Conservation (phyloP, 2,888 invertebrate species). For the Auanema freiburgensis region DNA sequence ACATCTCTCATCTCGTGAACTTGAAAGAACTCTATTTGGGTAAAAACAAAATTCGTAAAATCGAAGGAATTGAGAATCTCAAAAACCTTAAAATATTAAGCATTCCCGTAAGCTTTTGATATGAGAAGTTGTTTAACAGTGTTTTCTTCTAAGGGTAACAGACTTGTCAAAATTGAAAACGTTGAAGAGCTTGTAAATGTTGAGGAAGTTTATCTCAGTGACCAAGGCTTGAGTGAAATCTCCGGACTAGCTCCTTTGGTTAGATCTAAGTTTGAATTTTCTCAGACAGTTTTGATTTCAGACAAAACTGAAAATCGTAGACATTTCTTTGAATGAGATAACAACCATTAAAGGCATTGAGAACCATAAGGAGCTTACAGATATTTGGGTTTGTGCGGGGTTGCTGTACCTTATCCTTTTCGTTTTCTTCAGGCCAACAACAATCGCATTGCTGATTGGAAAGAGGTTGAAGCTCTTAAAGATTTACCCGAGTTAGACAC, state of each 20-base stretch:
- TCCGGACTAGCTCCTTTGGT: conserved; percentile 77
- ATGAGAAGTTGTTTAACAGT: no score
- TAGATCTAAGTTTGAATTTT: conserved; percentile 17
- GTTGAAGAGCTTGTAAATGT: conserved; percentile 76
- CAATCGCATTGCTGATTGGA: conserved; percentile 84
- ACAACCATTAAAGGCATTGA: conserved; percentile 78
- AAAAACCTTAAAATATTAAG: conserved; percentile 76
- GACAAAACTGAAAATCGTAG: conserved; percentile 77
- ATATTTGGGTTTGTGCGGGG: conserved; percentile 82
- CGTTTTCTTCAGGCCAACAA: conserved; percentile 79
- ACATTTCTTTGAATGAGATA: conserved; percentile 85
- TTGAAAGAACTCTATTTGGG: conserved; percentile 87
- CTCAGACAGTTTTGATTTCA: conserved; percentile 25
- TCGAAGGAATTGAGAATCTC: conserved; percentile 82
- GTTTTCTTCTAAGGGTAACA: conserved; percentile 74
- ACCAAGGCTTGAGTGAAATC: conserved; percentile 82
- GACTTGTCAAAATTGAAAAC: conserved; percentile 84
- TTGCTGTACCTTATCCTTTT: neutral
- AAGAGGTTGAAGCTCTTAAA: conserved; percentile 76
- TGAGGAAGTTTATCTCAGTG: conserved; percentile 86
- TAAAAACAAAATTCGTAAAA: conserved; percentile 89
- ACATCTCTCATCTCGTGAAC: conserved; percentile 77
- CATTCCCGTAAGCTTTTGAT: conserved; percentile 81
- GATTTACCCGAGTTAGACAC: conserved; percentile 71
- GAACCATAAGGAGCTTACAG: conserved; percentile 80